phyloP scores from a whole-genome alignment of 2,888 invertebrate genomes.

The Patella caerulea region DNA sequence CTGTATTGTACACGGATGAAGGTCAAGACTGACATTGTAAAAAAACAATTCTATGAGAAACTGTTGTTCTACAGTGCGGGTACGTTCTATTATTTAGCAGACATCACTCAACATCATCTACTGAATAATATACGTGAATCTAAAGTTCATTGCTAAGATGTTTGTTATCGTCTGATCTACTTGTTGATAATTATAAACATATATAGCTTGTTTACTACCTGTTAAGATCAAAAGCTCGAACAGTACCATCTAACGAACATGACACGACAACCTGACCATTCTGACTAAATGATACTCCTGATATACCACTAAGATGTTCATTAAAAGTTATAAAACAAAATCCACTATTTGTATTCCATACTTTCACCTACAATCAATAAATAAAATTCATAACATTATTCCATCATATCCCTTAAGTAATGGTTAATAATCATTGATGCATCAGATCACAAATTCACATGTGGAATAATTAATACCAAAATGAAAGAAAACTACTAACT shows the following conservation, averaged over 20 bases:
- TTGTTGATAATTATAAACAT: neutral
- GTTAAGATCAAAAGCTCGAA: conserved; percentile 92
- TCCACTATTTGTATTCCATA: conserved; percentile 92
- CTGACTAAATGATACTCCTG: conserved; percentile 87
- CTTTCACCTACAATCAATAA: conserved; percentile 77
- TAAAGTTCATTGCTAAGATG: neutral
- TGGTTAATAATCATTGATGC: too few relatives aligned
- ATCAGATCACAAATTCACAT: too few relatives aligned
- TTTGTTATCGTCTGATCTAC: neutral
- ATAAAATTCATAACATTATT: neutral
- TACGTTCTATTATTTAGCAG: too few relatives aligned
- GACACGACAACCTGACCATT: conserved; percentile 91
- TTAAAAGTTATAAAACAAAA: conserved; percentile 96
- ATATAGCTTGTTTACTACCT: conserved; percentile 74
- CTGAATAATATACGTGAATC: neutral
- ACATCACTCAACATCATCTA: too few relatives aligned
- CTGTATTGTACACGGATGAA: too few relatives aligned
- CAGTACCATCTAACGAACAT: conserved; percentile 96
- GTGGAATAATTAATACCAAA: too few relatives aligned
- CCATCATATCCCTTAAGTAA: too few relatives aligned
- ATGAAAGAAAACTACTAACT: too few relatives aligned
- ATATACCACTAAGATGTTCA: conserved; percentile 90
- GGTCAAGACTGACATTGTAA: too few relatives aligned
- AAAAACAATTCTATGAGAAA: too few relatives aligned
- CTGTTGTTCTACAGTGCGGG: too few relatives aligned